A percentile compares a stretch with the other conserved stretches of the same genome.
These are phyloP conservation scores for Calephelis perditalis DNA, from an alignment of 2,888 invertebrate genomes.

Conservation along the genomic window DNA sequence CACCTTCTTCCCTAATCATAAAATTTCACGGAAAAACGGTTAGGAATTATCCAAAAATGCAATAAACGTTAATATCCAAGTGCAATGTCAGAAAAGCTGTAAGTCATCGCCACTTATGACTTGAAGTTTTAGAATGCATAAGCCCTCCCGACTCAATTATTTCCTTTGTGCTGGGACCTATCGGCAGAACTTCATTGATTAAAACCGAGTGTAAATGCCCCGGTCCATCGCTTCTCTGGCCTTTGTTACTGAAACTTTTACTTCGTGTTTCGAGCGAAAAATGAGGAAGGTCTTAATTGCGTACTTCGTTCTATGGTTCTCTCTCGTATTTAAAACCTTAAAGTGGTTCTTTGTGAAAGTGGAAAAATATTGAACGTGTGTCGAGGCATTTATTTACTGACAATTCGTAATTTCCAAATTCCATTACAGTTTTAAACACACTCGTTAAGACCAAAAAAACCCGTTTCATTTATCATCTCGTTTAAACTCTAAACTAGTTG, in stretches of 20 bases:
- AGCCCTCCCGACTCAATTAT: constrained; percentile 56
- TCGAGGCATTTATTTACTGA: not conserved
- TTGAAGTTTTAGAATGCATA: constrained; percentile 36
- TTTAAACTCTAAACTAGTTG: no score
- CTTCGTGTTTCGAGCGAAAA: constrained; percentile 9
- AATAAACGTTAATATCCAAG: no score
- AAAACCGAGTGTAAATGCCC: constrained; percentile 61
- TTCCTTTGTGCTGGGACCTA: constrained; percentile 62
- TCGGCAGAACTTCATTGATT: constrained; percentile 69
- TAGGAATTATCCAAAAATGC: no score
- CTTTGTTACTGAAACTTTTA: constrained; percentile 43
- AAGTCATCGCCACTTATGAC: constrained; percentile 36
- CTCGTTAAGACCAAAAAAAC: no score
- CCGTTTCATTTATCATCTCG: no score
- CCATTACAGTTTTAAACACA: no score
- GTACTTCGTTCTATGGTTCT: not conserved
- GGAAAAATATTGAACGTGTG: constrained; percentile 3
- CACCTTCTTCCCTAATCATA: no score
- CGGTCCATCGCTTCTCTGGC: constrained; percentile 40
- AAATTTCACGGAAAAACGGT: no score
- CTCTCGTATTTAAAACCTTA: not conserved
- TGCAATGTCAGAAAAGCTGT: not conserved
- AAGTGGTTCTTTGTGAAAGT: constrained; percentile 2
- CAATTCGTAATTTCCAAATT: no score
- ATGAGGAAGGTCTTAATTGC: constrained; percentile 8